Base-by-base conservation (phyloP, 2,888 invertebrate genomes). In the Hedychridium roseum region DNA sequence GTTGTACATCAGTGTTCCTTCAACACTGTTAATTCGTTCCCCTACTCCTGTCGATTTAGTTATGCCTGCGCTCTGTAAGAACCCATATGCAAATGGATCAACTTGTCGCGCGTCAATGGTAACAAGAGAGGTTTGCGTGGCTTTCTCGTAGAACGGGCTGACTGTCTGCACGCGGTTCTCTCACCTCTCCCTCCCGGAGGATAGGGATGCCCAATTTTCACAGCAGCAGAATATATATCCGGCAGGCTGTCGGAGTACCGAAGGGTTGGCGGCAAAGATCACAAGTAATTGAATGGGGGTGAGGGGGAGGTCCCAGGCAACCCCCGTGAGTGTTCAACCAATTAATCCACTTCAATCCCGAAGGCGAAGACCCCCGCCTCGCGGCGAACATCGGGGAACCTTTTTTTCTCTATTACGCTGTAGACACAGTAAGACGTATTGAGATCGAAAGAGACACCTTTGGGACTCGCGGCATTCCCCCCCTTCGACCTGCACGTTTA, bases 271-370 rank as follows among this genome's bases (percentile, higher is more conserved):
- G 68, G 69, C 67, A 61, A 66, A 72, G 71, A 73, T 74, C 74
- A 70, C 68, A 70, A 72, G 69, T 69, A 68, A 72, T 71, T 71
- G 64, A 60, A 61, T 54, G 64, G 54, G 48, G 60, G 56, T 42
- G 58, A 39, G 58, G 56, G 52, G 45, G 54, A 39, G 54, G 55
- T 51, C 63, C 60, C 52, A 54, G 43, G 55, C 59, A 69, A 72
- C 66, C 69, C 72, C 66, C 68, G 71, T 66, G 74, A 74, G 71
- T 70, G 68, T 74, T 74, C 71, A 71, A 71, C 74, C 74, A 74
- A 74, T 74, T 74, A 74, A 74, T 74, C 74, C 71, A 71, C 74
- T 73, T 70, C 71, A 73, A 73, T 71, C 70, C 62, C 63, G 57
- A 60, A 66, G 67, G 62, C 66, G 59, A 57, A 49, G 60, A 46